A percentile compares a stretch with the other conserved stretches of the same genome.
Evolutionary conservation across 2,888 invertebrate genomes (phyloP).

Genomic region (Callosobruchus maculatus): DNA sequence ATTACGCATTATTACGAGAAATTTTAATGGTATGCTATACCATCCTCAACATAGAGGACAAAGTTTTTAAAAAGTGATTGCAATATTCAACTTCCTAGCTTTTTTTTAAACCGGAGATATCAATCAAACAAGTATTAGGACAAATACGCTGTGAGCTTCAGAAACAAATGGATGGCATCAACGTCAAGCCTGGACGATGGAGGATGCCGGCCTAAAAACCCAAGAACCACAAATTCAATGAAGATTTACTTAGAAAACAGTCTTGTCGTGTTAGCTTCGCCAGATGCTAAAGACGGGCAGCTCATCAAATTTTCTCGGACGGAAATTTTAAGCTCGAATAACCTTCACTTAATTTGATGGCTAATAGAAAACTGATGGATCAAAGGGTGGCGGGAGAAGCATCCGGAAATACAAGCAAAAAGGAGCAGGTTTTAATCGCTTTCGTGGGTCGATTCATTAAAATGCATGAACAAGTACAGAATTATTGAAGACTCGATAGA

Average conservation of each 20-base stretch:
- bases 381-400: background rate
- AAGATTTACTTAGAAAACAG: background rate
- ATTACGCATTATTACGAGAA: no score
- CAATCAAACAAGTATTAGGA: no score
- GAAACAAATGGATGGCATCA: no score
- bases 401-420: background rate
- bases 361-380: background rate
- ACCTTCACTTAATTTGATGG: background rate
- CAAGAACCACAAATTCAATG: no score
- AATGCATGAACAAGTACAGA: background rate
- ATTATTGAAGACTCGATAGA: background rate
- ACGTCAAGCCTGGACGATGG: no score
- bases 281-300: background rate
- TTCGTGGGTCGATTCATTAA: background rate
- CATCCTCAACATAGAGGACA: no score
- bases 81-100: no score
- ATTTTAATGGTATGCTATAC: no score
- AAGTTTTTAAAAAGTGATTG: no score
- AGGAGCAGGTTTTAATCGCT: background rate
- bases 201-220: no score
- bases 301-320: background rate
- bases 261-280: background rate
- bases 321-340: background rate
- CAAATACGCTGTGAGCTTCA: no score
- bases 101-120: no score